Conservation (phyloP, 2,113 vertebrate genomes). For the Gopherus evgoodei region DNA sequence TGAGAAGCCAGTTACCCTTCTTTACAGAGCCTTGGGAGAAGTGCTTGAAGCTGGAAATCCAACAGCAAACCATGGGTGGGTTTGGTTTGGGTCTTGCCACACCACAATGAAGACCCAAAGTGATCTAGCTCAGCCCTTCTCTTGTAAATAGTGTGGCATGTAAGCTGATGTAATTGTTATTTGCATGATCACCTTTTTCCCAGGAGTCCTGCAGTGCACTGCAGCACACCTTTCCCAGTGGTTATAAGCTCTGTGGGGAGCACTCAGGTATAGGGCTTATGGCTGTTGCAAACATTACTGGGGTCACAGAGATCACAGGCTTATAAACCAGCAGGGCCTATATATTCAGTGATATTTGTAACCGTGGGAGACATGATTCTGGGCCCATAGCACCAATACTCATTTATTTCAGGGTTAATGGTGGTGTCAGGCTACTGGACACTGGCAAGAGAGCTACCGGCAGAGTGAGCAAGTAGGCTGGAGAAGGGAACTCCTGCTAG, state of each 20-base stretch:
- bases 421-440: background rate
- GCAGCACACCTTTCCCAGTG: background rate
- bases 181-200: accelerated
- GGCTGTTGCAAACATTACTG: background rate
- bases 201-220: background rate
- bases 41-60: background rate
- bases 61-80: background rate
- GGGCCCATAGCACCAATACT: background rate
- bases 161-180: background rate
- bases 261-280: background rate
- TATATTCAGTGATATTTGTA: background rate
- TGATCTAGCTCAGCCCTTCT: conserved; percentile 28
- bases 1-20: background rate
- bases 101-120: conserved; percentile 10
- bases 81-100: conserved; percentile 34
- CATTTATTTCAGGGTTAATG: background rate
- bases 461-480: background rate
- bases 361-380: background rate
- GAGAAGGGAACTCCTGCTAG: background rate
- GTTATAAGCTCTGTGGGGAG: background rate
- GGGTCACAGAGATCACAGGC: accelerated
- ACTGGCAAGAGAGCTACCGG: background rate
- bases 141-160: background rate
- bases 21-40: background rate
- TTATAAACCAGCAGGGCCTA: background rate